Evolutionary conservation across 2,113 vertebrate species (phyloP).

Genomic region (Eulemur rufifrons): DNA sequence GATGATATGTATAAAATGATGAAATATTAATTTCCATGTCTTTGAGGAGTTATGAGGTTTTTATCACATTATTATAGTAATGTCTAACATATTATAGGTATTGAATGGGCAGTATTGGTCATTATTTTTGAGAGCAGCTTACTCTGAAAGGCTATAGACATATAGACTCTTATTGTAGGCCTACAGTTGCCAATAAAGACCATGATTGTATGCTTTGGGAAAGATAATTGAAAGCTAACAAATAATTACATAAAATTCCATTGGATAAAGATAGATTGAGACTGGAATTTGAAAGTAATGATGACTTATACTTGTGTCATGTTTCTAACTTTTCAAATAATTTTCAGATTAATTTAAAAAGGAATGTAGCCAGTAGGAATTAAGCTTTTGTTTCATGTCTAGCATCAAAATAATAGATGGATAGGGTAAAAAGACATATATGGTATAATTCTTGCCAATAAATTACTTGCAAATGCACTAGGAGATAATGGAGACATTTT

Average conservation of each 20-base stretch:
- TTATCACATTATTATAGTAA: not conserved
- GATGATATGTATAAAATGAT: not conserved
- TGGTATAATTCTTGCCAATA: not conserved
- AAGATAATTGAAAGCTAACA: not conserved
- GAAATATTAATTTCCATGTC: not conserved
- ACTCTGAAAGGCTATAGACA: not conserved
- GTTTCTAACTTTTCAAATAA: constrained; percentile 22
- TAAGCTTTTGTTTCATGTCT: not conserved
- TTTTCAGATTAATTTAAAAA: constrained; percentile 23
- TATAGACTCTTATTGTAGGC: not conserved
- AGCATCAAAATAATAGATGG: not conserved
- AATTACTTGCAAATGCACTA: not conserved
- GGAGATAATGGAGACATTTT: not conserved
- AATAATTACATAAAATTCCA: not conserved
- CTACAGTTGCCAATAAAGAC: not conserved
- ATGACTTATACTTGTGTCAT: not conserved
- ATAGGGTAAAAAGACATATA: not conserved
- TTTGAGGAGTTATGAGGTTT: not conserved
- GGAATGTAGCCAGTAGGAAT: not conserved
- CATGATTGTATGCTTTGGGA: not conserved
- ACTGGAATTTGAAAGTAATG: not conserved
- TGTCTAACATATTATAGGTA: not conserved
- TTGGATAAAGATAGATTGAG: not conserved
- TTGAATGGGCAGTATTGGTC: not conserved
- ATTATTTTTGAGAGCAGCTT: not conserved